A percentile compares a stretch with the other conserved stretches of the same genome.
These are phyloP conservation scores for Syrista parreyssii DNA, from an alignment of 2,888 invertebrate species.

Conservation along the genomic window DNA sequence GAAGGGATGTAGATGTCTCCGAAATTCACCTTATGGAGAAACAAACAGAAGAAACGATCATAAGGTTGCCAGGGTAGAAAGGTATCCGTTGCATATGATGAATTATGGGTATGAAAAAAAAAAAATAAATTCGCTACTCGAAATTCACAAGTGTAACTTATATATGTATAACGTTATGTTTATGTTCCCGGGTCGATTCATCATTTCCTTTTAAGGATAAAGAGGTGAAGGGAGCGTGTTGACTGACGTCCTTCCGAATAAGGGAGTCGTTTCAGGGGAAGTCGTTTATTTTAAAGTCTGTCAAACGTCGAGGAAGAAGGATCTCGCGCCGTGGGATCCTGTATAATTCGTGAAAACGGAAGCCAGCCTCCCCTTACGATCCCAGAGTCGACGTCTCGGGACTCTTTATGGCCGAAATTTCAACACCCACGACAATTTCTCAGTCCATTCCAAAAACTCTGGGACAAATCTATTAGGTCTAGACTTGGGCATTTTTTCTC, in stretches of 20 bases:
- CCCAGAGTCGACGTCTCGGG: slow-evolving; percentile 13
- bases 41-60: slow-evolving; percentile 36
- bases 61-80: slow-evolving; percentile 9
- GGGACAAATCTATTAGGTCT: slow-evolving; percentile 40
- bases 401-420: slow-evolving; percentile 13
- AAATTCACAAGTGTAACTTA: slow-evolving; percentile 16
- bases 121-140: slow-evolving; percentile 21
- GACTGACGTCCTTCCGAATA: slow-evolving; percentile 31
- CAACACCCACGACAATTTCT: slow-evolving; percentile 39
- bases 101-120: not conserved
- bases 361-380: not conserved
- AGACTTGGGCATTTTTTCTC: not conserved
- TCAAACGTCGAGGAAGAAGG: slow-evolving; percentile 31
- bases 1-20: slow-evolving; percentile 86
- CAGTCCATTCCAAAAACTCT: slow-evolving; percentile 39
- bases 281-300: slow-evolving; percentile 46
- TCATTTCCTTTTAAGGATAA: slow-evolving; percentile 33
- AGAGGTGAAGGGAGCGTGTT: not conserved
- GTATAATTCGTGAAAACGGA: slow-evolving; percentile 5
- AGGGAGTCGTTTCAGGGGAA: slow-evolving; percentile 22
- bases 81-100: not conserved
- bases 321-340: slow-evolving; percentile 4
- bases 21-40: slow-evolving; percentile 81
- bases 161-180: not conserved
- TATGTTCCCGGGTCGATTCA: slow-evolving; percentile 35